phyloP scores from a whole-genome alignment of 2,797 vertebrate species.

The Novumbra hubbsi region DNA sequence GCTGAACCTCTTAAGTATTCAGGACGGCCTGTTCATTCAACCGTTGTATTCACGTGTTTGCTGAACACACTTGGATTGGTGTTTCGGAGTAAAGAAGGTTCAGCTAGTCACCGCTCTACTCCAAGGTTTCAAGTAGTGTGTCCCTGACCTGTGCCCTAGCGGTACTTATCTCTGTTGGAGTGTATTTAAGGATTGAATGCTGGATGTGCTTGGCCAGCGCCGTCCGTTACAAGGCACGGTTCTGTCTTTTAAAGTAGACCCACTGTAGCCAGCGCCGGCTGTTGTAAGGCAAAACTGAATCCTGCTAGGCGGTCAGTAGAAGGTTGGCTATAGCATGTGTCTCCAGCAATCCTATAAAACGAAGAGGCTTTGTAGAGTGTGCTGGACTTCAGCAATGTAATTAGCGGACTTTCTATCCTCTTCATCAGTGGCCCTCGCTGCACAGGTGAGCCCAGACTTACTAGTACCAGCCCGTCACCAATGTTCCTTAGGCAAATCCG shows the following conservation, averaged over 20 bases:
- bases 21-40: neutral
- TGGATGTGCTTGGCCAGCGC: neutral
- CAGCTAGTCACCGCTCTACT: neutral
- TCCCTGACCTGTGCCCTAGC: slow-evolving; percentile 37
- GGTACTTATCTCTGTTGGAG: slow-evolving; percentile 18
- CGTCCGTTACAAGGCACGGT: neutral
- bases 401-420: too few species aligned
- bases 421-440: too few species aligned
- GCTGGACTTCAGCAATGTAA: too few species aligned
- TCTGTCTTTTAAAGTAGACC: neutral
- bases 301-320: neutral
- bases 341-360: neutral
- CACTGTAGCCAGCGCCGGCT: neutral
- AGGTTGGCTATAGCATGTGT: neutral
- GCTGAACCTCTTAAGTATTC: neutral
- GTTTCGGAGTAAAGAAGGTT: slow-evolving; percentile 5
- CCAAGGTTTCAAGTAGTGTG: slow-evolving; percentile 18
- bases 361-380: neutral
- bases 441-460: too few species aligned
- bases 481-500: too few species aligned
- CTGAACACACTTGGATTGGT: neutral
- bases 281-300: neutral
- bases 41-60: neutral
- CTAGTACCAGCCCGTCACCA: too few species aligned
- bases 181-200: neutral